Evolutionary conservation across 64 coral and sea anemone species (phyloP), one percentile per base, ranked within the genome.

Genomic region (Actinia equina): DNA sequence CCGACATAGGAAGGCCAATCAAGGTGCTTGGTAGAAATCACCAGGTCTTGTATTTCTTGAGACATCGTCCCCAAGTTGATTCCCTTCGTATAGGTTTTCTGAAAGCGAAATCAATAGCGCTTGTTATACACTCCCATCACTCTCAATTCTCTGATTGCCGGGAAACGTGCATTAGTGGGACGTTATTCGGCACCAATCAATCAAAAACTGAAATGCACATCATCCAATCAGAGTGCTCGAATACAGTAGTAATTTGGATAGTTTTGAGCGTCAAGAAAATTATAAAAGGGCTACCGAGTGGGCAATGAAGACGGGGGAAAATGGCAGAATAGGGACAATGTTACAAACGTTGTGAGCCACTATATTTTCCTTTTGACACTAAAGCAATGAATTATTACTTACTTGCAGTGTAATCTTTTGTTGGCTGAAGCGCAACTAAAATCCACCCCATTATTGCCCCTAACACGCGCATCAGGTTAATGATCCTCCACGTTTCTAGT

Each of bases 381-480:
- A 49, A 49, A 49, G 4, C 4, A 77, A 53, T 16, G 43, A 11
- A 52, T 88, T 57, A 41, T 10, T 44, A 90, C 91, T 77, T 80
- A 99, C 97, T 71, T n/a, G 93, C 93, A 59, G 90, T 93, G 63
- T 91, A 90, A 71, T 99, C 93, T 62, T 93, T 93, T 20, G 90
- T 87, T 7, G 97, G 93, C 82, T 93, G 93, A 10, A 87, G 22
- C 2, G 97, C 91, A 44, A 99, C 86, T 14, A 99, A 49, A 2
- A 95, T 84, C 97, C 97, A 99, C 23, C 97, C 97, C 27, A 95
- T 64, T 43, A 95, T 85, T 3, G 97, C 93, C 43, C 97, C 97
- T 60, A 99, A 77, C 4, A 91, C 97, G 1, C 97, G 93, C 97
- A 99, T 99, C 17, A 99, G 88, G 52, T 99, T 99, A 14, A 99